Evolutionary conservation across 1,140 invertebrate species (phyloP).

Genomic region (Adoxophyes honmai): DNA sequence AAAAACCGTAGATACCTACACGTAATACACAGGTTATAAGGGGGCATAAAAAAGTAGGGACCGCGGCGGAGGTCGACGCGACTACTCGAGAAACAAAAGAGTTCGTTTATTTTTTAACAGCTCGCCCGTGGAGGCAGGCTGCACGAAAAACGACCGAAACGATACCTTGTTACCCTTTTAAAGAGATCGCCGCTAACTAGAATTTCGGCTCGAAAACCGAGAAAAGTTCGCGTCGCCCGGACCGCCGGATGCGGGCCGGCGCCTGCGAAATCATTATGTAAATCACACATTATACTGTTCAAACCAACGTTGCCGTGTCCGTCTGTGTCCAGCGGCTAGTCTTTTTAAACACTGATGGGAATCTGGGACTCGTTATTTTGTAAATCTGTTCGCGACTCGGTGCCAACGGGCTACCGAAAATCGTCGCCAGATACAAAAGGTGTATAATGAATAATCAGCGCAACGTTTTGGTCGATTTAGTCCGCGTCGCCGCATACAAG

Average conservation of each 20-base stretch:
- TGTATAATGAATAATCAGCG: too few species aligned
- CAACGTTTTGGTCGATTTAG: background rate
- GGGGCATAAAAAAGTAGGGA: conserved; percentile 74
- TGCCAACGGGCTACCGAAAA: too few species aligned
- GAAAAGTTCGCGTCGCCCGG: conserved; percentile 56
- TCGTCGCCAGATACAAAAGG: too few species aligned
- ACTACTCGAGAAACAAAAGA: conserved; percentile 75
- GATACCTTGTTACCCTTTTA: conserved; percentile 75
- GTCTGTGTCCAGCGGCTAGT: conserved; percentile 8
- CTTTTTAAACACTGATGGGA: background rate
- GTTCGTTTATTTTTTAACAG: conserved; percentile 77
- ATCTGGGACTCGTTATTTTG: background rate
- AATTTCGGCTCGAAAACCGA: conserved; percentile 74
- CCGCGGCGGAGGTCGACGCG: conserved; percentile 72
- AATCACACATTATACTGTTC: conserved; percentile 31
- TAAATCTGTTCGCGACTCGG: background rate
- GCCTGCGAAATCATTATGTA: conserved; percentile 71
- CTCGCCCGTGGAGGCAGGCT: conserved; percentile 69
- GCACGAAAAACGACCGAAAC: conserved; percentile 72
- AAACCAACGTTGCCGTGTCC: conserved; percentile 6
- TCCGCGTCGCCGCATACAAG: conserved; percentile 14
- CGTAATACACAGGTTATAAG: conserved; percentile 76
- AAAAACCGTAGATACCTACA: conserved; percentile 76
- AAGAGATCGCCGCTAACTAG: conserved; percentile 75
- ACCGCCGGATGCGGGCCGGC: conserved; percentile 41